Conservation (phyloP, 1,140 invertebrate genomes). For the Neodiprion virginianus region DNA sequence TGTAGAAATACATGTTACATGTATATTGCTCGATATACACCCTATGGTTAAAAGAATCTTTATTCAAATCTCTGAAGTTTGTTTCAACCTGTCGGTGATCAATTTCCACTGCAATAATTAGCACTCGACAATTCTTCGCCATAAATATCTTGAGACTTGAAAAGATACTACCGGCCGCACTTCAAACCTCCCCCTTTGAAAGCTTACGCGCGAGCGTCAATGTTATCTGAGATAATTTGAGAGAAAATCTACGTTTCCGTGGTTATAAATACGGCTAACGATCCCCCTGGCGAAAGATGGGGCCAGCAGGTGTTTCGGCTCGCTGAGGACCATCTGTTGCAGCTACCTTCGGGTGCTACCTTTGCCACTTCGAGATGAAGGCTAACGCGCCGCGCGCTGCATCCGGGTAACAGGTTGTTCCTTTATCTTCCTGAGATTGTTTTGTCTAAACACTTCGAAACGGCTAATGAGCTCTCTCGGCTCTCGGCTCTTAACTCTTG, state of each 20-base stretch:
- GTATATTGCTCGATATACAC: too few species aligned
- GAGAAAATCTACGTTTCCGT: constrained; percentile 4
- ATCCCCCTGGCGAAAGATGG: background rate
- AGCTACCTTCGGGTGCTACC: constrained; percentile 2
- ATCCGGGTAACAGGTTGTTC: constrained; percentile 44
- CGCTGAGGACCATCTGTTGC: constrained; percentile 1
- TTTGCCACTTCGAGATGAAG: constrained; percentile 30
- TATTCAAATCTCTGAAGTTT: too few species aligned
- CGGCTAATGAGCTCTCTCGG: constrained; percentile 38
- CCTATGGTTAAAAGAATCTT: too few species aligned
- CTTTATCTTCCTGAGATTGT: constrained; percentile 41
- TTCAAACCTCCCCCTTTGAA: too few species aligned
- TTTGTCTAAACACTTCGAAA: constrained; percentile 40
- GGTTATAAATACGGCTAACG: background rate
- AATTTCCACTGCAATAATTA: too few species aligned
- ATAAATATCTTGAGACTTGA: too few species aligned
- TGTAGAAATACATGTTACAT: too few species aligned
- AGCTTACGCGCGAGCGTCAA: background rate
- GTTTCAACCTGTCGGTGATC: too few species aligned
- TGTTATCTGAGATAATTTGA: background rate
- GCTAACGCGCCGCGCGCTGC: constrained; percentile 22
- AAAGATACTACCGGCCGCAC: too few species aligned
- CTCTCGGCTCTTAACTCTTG: background rate
- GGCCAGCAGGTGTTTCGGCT: constrained; percentile 1
- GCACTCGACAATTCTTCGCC: too few species aligned